Base-by-base conservation (phyloP, 23 tunicate species). In the Phallusia fumigata region DNA sequence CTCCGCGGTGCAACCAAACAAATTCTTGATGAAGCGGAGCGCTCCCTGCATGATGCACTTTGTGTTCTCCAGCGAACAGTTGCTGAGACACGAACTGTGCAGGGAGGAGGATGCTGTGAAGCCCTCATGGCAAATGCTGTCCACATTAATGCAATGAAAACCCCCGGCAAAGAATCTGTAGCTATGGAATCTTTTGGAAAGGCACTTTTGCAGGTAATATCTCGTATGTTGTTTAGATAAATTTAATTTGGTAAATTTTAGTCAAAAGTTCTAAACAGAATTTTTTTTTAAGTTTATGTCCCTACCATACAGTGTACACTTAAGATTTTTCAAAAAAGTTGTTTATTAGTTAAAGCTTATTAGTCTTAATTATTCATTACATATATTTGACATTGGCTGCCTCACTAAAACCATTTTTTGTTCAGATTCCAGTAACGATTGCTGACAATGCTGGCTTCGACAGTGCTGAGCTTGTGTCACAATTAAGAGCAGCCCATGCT, bases 391-490 rank as follows among this genome's bases (percentile, higher is more conserved):
- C 10, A 40, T 40, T 40, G 47, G 10, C 47, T 40, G 10, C 47
- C 10, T 40, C 10, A 10, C 10, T 40, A 40, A 40, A 40, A 5
- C 10, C 47, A 3, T 10, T 40, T 40, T 40, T 40, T 24, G 26
- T 58, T 58, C 16, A 90, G 95, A 86, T 97, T 36, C 99, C 99
- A 34, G 86, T 83, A 26, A 97, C 95, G 30, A 97, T 97, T 64
- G 99, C 99, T 45, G 99, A 97, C 87, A 97, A 97, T 69, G 99
- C 97, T 10, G 99, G 99, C 31, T 96, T 84, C 75, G 99, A 97
- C 85, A 88, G 95, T 69, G 97, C 99, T 34, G 92, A 97, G 24
- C 84, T 97, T 21, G 93, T 90, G 18, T 72, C 97, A 12, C 90
- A 97, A 36, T 81, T 97, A 0, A 83, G 99, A 53, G 94, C 99